Conservation (phyloP, 2,113 vertebrate genomes). For the Cisticola juncidis region DNA sequence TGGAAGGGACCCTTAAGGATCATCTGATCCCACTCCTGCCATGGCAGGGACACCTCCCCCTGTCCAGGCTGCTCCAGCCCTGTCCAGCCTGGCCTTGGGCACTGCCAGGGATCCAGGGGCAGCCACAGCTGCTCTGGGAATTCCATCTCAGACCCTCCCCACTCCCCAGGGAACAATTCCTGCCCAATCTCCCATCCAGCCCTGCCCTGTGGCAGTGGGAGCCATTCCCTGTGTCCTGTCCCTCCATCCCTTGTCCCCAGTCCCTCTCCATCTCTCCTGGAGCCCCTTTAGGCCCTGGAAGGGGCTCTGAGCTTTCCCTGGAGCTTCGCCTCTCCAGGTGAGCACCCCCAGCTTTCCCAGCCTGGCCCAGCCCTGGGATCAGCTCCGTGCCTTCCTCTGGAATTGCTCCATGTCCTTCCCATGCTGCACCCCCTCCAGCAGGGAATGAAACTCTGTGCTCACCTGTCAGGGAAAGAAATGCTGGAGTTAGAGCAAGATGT, state of each 20-base stretch:
- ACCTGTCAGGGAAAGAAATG: neutral
- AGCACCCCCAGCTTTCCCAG: neutral
- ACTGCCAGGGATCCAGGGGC: neutral
- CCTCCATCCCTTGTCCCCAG: neutral
- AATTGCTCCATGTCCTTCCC: neutral
- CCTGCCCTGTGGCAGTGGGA: neutral
- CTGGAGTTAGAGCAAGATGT: neutral
- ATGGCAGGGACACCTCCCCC: neutral
- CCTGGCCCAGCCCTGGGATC: neutral
- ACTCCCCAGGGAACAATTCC: neutral
- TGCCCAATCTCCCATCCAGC: neutral
- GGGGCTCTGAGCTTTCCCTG: neutral
- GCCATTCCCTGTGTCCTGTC: neutral
- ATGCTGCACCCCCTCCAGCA: neutral
- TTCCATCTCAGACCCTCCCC: rapidly evolving
- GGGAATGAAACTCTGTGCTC: neutral
- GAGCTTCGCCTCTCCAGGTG: neutral
- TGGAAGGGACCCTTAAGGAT: neutral
- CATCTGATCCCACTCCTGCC: neutral
- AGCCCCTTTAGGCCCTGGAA: neutral
- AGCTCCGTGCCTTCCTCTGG: neutral
- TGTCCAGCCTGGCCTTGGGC: neutral
- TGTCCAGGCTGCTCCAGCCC: neutral
- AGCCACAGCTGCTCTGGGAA: neutral
- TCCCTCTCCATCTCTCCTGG: neutral